Evolutionary conservation across 2,113 vertebrate genomes (phyloP), one percentile per base, ranked within the genome.

Genomic region (Pelmatolapia mariae): DNA sequence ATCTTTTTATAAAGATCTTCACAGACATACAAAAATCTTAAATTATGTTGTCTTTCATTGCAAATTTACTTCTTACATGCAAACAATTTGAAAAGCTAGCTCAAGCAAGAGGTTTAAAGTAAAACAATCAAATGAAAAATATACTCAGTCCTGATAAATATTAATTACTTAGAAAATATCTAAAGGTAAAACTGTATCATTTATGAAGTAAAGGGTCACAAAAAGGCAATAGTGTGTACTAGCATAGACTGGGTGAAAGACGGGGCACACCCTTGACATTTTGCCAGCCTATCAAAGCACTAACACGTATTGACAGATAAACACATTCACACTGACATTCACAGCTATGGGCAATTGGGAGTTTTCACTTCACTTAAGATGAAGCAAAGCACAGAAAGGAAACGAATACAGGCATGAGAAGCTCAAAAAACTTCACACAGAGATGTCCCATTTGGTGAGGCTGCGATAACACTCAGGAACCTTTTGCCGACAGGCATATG

Each of bases 181-280:
- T 66, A 38, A 66, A 38, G 10, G 18, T 66, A 66, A 66, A 66
- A 66, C 61, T n/a, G 31, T 36, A 76, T 29, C 80, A 24, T 38
- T 78, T 26, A 26, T 61, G 11, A 54, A 57, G 4, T 50, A 13
- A 19, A 61, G 36, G 12, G 36, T 59, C 12, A 79, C 10, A 57
- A 73, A 52, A 24, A 63, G 66, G 31, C 8, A 22, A 18, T 26
- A 54, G 36, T 4, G 4, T 82, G 6, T 26, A 36, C 19, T 9
- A 33, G 29, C 45, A 57, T 22, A 50, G 59, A 43, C 4, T 61
- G 54, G 54, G 15, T 78, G 43, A 86, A 26, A 78, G 50, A 31
- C 31, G 38, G 57, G 47, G 18, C 84, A 81, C 50, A 83, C 29
- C 82, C 78, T 91, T 92, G 88, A 94, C 86, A 91, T 89, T 94